phyloP scores from a whole-genome alignment of 35 echinoderm and acorn worm genomes.

The Apostichopus parvimensis region DNA sequence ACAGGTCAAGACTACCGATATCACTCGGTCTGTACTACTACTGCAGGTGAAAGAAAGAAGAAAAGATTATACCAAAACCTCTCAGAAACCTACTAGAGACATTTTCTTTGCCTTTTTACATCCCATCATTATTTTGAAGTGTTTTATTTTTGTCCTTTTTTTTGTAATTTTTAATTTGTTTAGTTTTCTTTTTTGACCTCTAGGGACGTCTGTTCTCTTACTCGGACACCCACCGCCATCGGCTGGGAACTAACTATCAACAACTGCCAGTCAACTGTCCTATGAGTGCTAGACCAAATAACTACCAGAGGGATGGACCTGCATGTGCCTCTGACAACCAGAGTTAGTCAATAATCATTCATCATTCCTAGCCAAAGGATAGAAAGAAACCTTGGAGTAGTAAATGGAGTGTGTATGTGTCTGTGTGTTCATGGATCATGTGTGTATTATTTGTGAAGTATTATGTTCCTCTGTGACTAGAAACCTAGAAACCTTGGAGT shows the following conservation, averaged over 20 bases:
- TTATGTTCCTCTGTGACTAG: no score
- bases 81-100: no score
- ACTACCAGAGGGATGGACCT: slow-evolving; percentile 95
- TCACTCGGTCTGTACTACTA: no score
- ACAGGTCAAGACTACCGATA: no score
- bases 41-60: no score
- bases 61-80: no score
- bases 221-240: slow-evolving; percentile 87
- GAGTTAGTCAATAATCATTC: slow-evolving; percentile 50
- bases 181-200: slow-evolving; percentile 4
- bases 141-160: slow-evolving; percentile 5
- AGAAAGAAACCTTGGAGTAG: no score
- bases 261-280: slow-evolving; percentile 98
- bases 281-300: slow-evolving; percentile 67
- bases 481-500: no score
- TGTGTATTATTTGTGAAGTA: no score
- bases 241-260: slow-evolving; percentile 94
- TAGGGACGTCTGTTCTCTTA: slow-evolving; percentile 96
- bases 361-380: no score
- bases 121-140: not conserved
- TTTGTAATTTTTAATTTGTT: not conserved
- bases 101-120: not conserved
- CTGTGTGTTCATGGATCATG: no score
- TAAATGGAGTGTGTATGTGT: no score
- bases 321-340: slow-evolving; percentile 91